Base-by-base conservation (phyloP, 2,113 vertebrate genomes). In the Nothoprocta perdicaria region DNA sequence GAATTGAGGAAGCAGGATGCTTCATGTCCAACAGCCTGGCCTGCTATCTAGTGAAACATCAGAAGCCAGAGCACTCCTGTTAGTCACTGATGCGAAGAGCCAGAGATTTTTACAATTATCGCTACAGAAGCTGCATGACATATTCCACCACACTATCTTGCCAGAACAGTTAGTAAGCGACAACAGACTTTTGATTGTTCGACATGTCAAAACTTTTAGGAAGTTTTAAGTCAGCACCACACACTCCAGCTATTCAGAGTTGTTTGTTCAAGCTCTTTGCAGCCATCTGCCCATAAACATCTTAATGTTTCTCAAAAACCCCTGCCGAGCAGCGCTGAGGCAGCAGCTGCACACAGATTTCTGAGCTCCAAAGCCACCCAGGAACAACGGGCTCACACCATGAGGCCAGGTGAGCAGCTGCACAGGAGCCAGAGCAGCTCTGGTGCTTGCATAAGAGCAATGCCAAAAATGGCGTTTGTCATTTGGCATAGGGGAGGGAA, bases 281-380 rank as follows among this genome's bases (percentile, higher is more conserved):
- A 71, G 65, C 27, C 80, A 61, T 53, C 80, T 79, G 86, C 71
- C 90, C 46, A 50, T 33, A 87, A 92, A 76, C 24, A 46, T 83
- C 57, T 55, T 62, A 86, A 71, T 10, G 48, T 57, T 68, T 53
- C 73, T 50, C 79, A 75, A 45, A 88, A n/a, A 17, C 16, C 22
- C 35, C n/a, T 0, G 0, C 13, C 0, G 3, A 46, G 55, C 84
- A 89, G 72, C 29, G 15, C 66, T 61, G 0, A 0, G 35, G 69
- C 62, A 90, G 86, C 90, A 91, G 81, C 78, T 91, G 65, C 60
- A 43, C 43, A 27, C 43, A 80, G 26, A 67, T 61, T 41, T 88
- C 46, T 62, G 65, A 79, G 55, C 58, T 72, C 31, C 5, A 3
- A 63, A 93, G 69, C 46, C 69, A 75, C 35, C 24, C 69, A 66